A percentile compares a stretch with the other conserved stretches of the same genome.
Evolutionary conservation across 2,888 invertebrate genomes (phyloP).

Genomic region (Barypeithes pellucidus): DNA sequence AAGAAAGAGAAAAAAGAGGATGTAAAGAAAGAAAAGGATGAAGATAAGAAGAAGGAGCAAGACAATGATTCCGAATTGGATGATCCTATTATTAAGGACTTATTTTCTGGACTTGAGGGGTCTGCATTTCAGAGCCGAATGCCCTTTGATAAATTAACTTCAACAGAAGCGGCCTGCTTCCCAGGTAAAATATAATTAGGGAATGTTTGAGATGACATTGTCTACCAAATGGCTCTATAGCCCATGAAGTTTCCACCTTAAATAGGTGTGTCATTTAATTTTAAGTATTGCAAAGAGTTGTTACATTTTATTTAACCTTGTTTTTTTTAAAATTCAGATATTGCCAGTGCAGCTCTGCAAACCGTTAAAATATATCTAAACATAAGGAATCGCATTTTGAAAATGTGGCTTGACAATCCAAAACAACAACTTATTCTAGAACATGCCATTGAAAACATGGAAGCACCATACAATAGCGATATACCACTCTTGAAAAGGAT

Average conservation of each 20-base stretch:
- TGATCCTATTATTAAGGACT: slow-evolving; percentile 74
- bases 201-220: not conserved
- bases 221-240: too few species aligned
- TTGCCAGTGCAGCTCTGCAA: slow-evolving; percentile 86
- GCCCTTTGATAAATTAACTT: slow-evolving; percentile 95
- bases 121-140: slow-evolving; percentile 95
- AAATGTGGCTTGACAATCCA: slow-evolving; percentile 97
- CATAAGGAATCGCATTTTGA: slow-evolving; percentile 87
- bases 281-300: too few species aligned
- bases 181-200: slow-evolving; percentile 68
- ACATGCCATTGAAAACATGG: slow-evolving; percentile 85
- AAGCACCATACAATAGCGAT: slow-evolving; percentile 95
- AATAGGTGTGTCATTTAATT: too few species aligned
- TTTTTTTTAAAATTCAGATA: slow-evolving; percentile 74
- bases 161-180: slow-evolving; percentile 94
- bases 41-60: slow-evolving; percentile 76
- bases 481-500: slow-evolving; percentile 86
- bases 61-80: slow-evolving; percentile 79
- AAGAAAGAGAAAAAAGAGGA: slow-evolving; percentile 69
- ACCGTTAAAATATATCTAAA: slow-evolving; percentile 92
- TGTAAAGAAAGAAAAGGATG: slow-evolving; percentile 66
- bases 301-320: too few species aligned
- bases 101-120: slow-evolving; percentile 83
- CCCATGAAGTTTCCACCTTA: too few species aligned
- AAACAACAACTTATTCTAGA: slow-evolving; percentile 92